These are phyloP conservation scores for Parazoanthus atlanticus DNA, from an alignment of 92 coral and sea anemone species.

Conservation along the genomic window DNA sequence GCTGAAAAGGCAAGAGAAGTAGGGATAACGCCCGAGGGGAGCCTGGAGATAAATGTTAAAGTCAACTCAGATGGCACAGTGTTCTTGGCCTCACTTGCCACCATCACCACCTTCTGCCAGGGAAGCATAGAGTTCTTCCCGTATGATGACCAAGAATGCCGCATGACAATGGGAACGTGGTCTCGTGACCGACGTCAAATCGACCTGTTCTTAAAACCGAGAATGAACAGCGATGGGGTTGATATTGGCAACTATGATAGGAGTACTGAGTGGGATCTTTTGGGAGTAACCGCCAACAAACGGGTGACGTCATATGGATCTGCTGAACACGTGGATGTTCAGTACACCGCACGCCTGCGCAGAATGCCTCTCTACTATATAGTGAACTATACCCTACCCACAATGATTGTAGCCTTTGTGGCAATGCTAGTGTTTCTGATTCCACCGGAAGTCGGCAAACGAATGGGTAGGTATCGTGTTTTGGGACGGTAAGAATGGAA, in stretches of 20 bases:
- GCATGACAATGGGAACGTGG: conserved; percentile 79
- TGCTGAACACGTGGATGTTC: conserved; percentile 47
- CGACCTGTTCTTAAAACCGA: conserved; percentile 39
- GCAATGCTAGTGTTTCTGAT: conserved; percentile 83
- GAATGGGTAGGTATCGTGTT: conserved; percentile 81
- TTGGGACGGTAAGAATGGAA: not conserved
- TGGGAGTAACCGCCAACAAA: conserved; percentile 48
- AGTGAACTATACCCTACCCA: conserved; percentile 81
- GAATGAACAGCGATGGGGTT: conserved; percentile 36
- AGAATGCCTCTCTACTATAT: conserved; percentile 80
- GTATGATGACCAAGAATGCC: conserved; percentile 82
- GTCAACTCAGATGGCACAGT: conserved; percentile 55
- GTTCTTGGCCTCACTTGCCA: conserved; percentile 68
- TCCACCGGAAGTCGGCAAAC: conserved; percentile 98
- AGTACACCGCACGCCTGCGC: conserved; percentile 59
- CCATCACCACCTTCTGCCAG: conserved; percentile 71
- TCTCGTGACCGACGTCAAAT: conserved; percentile 63
- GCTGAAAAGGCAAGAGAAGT: conserved; percentile 69
- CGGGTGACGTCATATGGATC: conserved; percentile 13
- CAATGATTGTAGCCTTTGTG: conserved; percentile 71
- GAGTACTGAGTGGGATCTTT: conserved; percentile 84
- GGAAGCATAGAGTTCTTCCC: conserved; percentile 79
- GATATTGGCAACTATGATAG: conserved; percentile 56
- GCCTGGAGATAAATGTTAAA: conserved; percentile 59
- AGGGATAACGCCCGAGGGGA: conserved; percentile 62